Evolutionary conservation across 2,113 vertebrate genomes (phyloP), one percentile per base, ranked within the genome.

Genomic region (Lipotes vexillifer): DNA sequence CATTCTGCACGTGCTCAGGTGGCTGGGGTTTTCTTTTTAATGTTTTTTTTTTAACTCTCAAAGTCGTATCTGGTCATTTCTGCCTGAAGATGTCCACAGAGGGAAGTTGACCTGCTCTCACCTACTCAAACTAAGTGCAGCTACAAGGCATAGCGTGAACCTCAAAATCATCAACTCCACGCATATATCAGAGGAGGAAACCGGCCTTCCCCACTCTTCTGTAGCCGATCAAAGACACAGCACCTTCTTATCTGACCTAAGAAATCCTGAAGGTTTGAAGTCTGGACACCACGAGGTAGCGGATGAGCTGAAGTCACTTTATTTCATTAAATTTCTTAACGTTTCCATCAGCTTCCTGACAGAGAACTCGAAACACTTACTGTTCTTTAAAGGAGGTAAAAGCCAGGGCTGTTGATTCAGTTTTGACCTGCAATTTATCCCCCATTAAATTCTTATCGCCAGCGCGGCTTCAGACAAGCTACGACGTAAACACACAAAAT

Each of bases 341-440:
- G 36, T 90, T 78, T 93, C 71, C 59, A 33, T 65, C 52, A 4
- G 12, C 7, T 72, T 78, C 61, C 10, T 83, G 88, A 94, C 59
- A 96, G 72, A 95, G 65, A 17, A 74, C 44, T 41, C 74, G 10
- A 31, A 77, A 88, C 71, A 86, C 46, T 9, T 59, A 8, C 21
- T 61, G 27, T 61, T 94, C 87, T 6, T 74, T 46, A 69, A 74
- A 65, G 52, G 46, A 81, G 23, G n/a, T 89, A 31, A 96, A 96
- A 88, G 93, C 84, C 25, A 92, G 92, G 10, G 61, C n/a, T 98
- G 52, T 57, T 61, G 57, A 97, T 92, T 81, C 75, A 21, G 84
- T 80, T 83, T 55, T 88, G 97, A 97, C 78, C 36, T 94, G 38
- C 92, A 95, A 83, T n/a, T 91, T 49, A 90, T 55, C 44, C 6